These are phyloP conservation scores for Nerophis lumbriciformis DNA, from an alignment of 2,113 vertebrate species.

Conservation along the genomic window DNA sequence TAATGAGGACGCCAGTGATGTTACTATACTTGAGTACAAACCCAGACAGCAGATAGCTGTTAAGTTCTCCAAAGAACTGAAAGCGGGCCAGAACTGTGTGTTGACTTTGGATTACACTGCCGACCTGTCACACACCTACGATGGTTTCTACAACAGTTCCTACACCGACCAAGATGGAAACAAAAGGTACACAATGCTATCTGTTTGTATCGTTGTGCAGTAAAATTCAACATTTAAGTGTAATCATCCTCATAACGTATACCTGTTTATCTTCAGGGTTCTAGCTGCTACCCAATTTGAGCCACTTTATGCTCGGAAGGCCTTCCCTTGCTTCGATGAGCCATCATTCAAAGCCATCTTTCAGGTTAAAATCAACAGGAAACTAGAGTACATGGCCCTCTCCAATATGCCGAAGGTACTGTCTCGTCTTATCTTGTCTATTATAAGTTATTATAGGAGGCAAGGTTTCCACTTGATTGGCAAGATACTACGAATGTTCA, in stretches of 20 bases:
- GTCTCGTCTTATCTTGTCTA: not conserved
- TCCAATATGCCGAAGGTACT: conserved; percentile 96
- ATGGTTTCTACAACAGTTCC: conserved; percentile 89
- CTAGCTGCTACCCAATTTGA: conserved; percentile 96
- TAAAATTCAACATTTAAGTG: not conserved
- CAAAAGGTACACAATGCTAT: conserved; percentile 60
- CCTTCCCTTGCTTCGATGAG: conserved; percentile 98
- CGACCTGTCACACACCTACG: conserved; percentile 80
- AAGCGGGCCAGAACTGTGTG: conserved; percentile 73
- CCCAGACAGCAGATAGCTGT: conserved; percentile 84
- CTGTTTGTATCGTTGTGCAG: not conserved
- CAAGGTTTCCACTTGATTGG: no score
- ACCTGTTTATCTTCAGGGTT: conserved; percentile 65
- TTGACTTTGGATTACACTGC: conserved; percentile 79
- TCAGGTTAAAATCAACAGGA: conserved; percentile 80
- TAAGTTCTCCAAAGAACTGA: conserved; percentile 70
- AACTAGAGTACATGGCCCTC: conserved; percentile 75
- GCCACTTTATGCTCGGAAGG: conserved; percentile 85
- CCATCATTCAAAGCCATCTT: conserved; percentile 92
- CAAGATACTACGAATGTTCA: no score
- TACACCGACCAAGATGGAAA: conserved; percentile 73
- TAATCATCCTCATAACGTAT: not conserved
- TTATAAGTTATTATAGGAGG: not conserved
- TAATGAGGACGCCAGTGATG: conserved; percentile 24
- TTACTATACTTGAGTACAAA: conserved; percentile 80